phyloP scores from a whole-genome alignment of 2,113 vertebrate species.

The Toxotes chatareus region DNA sequence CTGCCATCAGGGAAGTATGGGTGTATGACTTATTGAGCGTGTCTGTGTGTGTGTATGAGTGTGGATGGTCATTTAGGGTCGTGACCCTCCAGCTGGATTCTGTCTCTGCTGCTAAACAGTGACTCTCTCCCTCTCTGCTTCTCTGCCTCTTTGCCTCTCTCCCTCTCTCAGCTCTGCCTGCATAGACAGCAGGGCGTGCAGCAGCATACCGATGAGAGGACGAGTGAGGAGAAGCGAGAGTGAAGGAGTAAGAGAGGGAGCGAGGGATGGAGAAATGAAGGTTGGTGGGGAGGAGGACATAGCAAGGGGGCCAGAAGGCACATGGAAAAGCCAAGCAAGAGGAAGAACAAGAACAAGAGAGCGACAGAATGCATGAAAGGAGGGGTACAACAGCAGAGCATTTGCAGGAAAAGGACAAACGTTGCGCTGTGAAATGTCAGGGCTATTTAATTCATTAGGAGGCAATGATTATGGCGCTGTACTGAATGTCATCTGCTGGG shows the following conservation, averaged over 20 bases:
- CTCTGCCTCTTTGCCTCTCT: slow-evolving; percentile 7
- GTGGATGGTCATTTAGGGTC: slow-evolving; percentile 71
- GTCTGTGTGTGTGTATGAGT: slow-evolving; percentile 37
- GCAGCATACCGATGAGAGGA: slow-evolving; percentile 79
- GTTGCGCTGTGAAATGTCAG: slow-evolving; percentile 77
- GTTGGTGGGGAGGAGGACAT: neutral
- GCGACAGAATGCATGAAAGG: slow-evolving; percentile 56
- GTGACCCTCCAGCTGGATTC: slow-evolving; percentile 76
- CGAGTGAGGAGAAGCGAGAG: slow-evolving; percentile 25
- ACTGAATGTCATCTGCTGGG: slow-evolving; percentile 81
- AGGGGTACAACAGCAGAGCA: slow-evolving; percentile 59
- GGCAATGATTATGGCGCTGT: slow-evolving; percentile 72
- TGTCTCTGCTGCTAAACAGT: slow-evolving; percentile 75
- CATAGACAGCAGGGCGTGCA: slow-evolving; percentile 69
- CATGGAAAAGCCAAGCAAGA: slow-evolving; percentile 38
- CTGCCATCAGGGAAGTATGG: slow-evolving; percentile 72
- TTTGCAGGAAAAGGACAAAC: slow-evolving; percentile 73
- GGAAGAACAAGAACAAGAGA: slow-evolving; percentile 48
- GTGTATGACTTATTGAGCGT: slow-evolving; percentile 64
- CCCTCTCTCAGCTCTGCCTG: slow-evolving; percentile 57
- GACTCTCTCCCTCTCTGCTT: slow-evolving; percentile 41
- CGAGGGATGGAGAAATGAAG: slow-evolving; percentile 42
- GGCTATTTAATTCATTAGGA: slow-evolving; percentile 81
- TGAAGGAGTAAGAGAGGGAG: slow-evolving; percentile 22
- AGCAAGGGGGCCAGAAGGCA: slow-evolving; percentile 47